phyloP scores from a whole-genome alignment of 2,113 vertebrate genomes.

The Scomber scombrus region DNA sequence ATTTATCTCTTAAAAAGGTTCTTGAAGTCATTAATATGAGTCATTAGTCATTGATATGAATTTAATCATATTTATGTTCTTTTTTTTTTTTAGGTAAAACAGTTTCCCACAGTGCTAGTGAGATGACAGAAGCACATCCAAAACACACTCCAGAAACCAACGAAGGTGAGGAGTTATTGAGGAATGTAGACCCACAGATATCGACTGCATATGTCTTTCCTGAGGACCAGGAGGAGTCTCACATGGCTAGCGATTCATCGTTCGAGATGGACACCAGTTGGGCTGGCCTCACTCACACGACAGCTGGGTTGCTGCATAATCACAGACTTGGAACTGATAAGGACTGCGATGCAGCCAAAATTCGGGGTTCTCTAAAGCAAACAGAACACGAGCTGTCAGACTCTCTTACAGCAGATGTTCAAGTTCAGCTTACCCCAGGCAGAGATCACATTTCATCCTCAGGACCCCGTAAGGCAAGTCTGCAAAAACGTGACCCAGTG shows the following conservation, averaged over 20 bases:
- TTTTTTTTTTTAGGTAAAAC: slow-evolving; percentile 31
- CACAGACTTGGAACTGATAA: slow-evolving; percentile 32
- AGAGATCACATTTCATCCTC: slow-evolving; percentile 51
- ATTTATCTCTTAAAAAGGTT: background rate
- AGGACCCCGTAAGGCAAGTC: slow-evolving; percentile 29
- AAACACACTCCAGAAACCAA: slow-evolving; percentile 42
- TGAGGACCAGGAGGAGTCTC: slow-evolving; percentile 51
- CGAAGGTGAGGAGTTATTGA: slow-evolving; percentile 67
- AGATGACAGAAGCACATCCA: slow-evolving; percentile 28
- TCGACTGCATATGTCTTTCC: slow-evolving; percentile 29
- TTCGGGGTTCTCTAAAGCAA: slow-evolving; percentile 10
- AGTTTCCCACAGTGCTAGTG: slow-evolving; percentile 21
- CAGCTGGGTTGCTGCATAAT: slow-evolving; percentile 41
- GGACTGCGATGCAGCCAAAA: slow-evolving; percentile 39
- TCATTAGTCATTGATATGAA: background rate
- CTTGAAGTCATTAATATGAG: background rate
- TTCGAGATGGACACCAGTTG: slow-evolving; percentile 41
- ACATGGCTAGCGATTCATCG: slow-evolving; percentile 22
- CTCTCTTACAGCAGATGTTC: slow-evolving; percentile 32
- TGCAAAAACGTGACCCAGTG: slow-evolving; percentile 28
- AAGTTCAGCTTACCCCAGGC: slow-evolving; percentile 18
- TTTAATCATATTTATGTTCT: background rate
- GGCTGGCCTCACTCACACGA: slow-evolving; percentile 27
- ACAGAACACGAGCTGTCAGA: slow-evolving; percentile 11
- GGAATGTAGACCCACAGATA: slow-evolving; percentile 45